phyloP scores from a whole-genome alignment of 2,113 vertebrate genomes.

The Phrynosoma blainvillii region DNA sequence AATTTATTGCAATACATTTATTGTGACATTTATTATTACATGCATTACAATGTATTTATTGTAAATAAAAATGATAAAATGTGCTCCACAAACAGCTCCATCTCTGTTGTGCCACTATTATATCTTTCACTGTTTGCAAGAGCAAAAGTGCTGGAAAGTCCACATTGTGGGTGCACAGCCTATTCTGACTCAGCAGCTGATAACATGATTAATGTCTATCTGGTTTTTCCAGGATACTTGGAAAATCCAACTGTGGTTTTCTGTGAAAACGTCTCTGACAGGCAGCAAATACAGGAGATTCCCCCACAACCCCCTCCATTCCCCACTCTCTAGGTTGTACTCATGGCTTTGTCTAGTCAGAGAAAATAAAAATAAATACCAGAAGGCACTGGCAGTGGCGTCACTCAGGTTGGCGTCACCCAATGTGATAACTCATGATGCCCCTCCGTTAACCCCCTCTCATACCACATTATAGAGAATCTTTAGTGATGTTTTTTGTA shows the following conservation, averaged over 20 bases:
- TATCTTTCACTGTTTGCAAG: not conserved
- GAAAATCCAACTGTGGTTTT: slow-evolving; percentile 29
- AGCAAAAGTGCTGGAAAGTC: not conserved
- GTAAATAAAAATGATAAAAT: not conserved
- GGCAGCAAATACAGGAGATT: not conserved
- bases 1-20: too few species aligned
- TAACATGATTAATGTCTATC: not conserved
- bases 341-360: not conserved
- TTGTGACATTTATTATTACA: too few species aligned
- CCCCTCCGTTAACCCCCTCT: too few species aligned
- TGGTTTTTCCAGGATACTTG: not conserved
- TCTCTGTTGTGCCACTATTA: not conserved
- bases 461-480: too few species aligned
- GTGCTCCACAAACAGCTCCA: not conserved
- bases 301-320: not conserved
- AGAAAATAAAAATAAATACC: not conserved
- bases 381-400: not conserved
- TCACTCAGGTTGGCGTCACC: too few species aligned
- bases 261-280: not conserved
- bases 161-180: not conserved
- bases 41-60: too few species aligned
- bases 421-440: too few species aligned
- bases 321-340: too few species aligned
- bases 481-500: too few species aligned
- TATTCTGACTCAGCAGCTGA: slow-evolving; percentile 19